Evolutionary conservation across 2,888 invertebrate genomes (phyloP).

Genomic region (Mylabris sibirica): DNA sequence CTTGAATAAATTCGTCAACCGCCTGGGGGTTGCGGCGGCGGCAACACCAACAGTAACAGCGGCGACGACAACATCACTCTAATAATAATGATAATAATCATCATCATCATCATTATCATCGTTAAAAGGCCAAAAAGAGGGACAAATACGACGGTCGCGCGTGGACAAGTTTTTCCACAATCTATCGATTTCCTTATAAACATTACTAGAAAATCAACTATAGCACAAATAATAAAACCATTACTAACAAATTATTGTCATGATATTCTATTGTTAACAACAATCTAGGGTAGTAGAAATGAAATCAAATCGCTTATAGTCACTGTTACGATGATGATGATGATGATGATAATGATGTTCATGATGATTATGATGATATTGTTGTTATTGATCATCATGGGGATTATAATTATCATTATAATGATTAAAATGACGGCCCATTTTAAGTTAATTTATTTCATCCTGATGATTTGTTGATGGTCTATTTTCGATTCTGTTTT

Average conservation of each 20-base stretch:
- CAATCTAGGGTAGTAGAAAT: no score
- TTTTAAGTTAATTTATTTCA: not conserved
- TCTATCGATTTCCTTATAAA: not conserved
- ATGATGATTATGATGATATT: not conserved
- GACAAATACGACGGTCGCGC: conserved; percentile 38
- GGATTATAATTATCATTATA: not conserved
- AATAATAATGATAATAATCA: conserved; percentile 30
- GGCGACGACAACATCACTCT: not conserved
- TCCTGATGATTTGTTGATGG: not conserved
- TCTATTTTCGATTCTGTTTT: conserved; percentile 5
- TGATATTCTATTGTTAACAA: no score
- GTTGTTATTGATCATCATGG: no score
- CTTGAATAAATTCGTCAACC: conserved; percentile 46
- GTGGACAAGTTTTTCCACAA: conserved; percentile 31
- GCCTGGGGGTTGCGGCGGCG: conserved; percentile 32
- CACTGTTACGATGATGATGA: not conserved
- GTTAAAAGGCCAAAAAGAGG: not conserved
- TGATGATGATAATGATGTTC: not conserved
- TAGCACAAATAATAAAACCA: not conserved
- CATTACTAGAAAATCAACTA: not conserved
- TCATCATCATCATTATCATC: conserved; percentile 8
- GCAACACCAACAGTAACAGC: not conserved
- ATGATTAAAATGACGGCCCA: not conserved
- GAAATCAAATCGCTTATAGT: not conserved
- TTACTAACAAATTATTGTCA: not conserved